Conservation (phyloP, 2,113 vertebrate genomes). For the Prionailurus viverrinus region DNA sequence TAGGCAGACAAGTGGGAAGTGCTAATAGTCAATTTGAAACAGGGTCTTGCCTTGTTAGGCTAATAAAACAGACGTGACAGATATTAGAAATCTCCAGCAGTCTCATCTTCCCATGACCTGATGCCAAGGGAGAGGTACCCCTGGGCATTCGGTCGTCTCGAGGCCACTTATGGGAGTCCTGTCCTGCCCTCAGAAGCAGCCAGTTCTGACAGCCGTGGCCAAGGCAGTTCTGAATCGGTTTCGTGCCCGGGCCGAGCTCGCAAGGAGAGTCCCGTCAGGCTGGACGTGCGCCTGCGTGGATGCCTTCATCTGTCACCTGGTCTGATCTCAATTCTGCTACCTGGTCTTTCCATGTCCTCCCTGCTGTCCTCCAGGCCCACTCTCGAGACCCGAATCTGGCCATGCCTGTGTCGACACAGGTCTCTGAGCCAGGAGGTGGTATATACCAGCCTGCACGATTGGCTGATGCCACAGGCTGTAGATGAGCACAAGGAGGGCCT, state of each 20-base stretch:
- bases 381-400: not conserved
- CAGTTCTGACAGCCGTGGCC: not conserved
- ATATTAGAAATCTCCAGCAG: not conserved
- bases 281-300: not conserved
- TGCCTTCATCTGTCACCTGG: not conserved
- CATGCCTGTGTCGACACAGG: rapidly evolving
- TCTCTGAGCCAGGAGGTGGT: not conserved
- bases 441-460: not conserved
- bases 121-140: not conserved
- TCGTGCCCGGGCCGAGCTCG: not conserved
- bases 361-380: not conserved
- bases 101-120: not conserved
- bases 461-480: not conserved
- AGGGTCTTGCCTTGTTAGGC: not conserved
- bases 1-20: not conserved
- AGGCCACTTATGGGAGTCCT: not conserved
- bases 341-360: not conserved
- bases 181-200: not conserved
- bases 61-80: not conserved
- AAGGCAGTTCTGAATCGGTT: not conserved
- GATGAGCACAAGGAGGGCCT: not conserved
- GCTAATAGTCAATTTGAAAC: slow-evolving; percentile 45
- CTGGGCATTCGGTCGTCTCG: not conserved
- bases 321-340: not conserved
- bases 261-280: not conserved